Conservation (phyloP, 2,797 vertebrate species). For the Salmo trutta region DNA sequence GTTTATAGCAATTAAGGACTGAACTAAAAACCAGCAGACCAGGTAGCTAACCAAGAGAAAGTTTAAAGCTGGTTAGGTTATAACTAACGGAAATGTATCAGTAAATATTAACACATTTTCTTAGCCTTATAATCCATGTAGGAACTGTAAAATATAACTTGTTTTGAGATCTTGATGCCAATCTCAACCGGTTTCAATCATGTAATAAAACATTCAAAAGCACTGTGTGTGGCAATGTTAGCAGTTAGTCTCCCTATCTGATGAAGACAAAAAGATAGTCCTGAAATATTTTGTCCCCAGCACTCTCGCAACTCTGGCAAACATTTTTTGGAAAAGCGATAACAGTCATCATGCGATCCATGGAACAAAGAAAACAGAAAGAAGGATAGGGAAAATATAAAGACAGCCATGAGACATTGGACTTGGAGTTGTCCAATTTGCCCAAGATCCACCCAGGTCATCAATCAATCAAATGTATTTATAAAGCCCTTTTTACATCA, state of each 20-base stretch:
- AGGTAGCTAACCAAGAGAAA: not conserved
- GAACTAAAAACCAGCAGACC: not conserved
- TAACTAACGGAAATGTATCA: not conserved
- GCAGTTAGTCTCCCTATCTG: slow-evolving; percentile 40
- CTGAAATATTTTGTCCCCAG: slow-evolving; percentile 18
- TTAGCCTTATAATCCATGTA: not conserved
- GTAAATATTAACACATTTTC: not conserved
- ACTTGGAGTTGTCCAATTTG: slow-evolving; percentile 46
- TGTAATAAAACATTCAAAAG: slow-evolving; percentile 34
- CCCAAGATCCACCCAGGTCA: slow-evolving; percentile 52
- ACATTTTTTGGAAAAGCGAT: slow-evolving; percentile 61
- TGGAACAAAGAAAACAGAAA: slow-evolving; percentile 40
- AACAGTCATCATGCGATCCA: slow-evolving; percentile 41
- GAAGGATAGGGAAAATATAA: slow-evolving; percentile 38
- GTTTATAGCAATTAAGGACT: not conserved
- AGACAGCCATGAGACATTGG: slow-evolving; percentile 52
- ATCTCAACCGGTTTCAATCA: slow-evolving; percentile 21
- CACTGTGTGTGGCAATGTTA: slow-evolving; percentile 41
- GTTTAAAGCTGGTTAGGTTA: not conserved
- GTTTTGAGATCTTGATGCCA: not conserved
- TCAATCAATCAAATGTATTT: no score
- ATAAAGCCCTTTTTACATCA: no score
- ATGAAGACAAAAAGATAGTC: slow-evolving; percentile 48
- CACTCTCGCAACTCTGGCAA: slow-evolving; percentile 58
- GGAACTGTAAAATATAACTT: not conserved